Evolutionary conservation across 2,113 vertebrate genomes (phyloP).

Genomic region (Maylandia zebra): DNA sequence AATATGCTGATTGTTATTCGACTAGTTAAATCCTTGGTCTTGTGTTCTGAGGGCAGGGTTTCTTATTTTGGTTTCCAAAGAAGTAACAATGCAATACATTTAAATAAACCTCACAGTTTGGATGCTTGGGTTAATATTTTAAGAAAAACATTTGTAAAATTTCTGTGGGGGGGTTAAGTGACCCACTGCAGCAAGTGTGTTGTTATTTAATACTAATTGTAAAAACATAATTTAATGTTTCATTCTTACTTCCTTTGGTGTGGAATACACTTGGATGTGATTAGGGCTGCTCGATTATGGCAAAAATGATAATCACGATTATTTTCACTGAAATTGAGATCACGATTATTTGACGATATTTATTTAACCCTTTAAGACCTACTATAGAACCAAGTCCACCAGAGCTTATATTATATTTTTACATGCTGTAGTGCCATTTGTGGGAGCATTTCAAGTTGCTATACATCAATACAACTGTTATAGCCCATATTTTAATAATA

Average conservation of each 20-base stretch:
- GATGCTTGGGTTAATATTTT: neutral
- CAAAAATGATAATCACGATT: too few species aligned
- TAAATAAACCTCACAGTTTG: neutral
- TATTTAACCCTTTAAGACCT: too few species aligned
- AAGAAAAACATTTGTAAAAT: accelerated
- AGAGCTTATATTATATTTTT: too few species aligned
- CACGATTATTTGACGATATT: too few species aligned
- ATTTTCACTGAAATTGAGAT: too few species aligned
- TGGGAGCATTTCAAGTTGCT: too few species aligned
- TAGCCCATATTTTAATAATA: too few species aligned
- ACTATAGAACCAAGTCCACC: too few species aligned
- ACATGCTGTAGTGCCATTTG: too few species aligned
- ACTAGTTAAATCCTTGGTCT: neutral
- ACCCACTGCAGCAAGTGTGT: neutral
- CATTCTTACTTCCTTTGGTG: neutral
- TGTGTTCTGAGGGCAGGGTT: accelerated
- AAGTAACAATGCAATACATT: neutral
- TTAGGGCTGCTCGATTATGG: too few species aligned
- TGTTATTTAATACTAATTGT: neutral
- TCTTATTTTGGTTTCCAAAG: neutral
- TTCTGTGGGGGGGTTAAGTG: accelerated
- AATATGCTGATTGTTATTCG: neutral
- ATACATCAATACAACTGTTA: too few species aligned
- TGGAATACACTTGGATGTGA: neutral
- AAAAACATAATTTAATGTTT: neutral